A percentile compares a stretch with the other conserved stretches of the same genome.
Evolutionary conservation across 1,140 invertebrate species (phyloP).

Genomic region (Diorhabda sublineata): DNA sequence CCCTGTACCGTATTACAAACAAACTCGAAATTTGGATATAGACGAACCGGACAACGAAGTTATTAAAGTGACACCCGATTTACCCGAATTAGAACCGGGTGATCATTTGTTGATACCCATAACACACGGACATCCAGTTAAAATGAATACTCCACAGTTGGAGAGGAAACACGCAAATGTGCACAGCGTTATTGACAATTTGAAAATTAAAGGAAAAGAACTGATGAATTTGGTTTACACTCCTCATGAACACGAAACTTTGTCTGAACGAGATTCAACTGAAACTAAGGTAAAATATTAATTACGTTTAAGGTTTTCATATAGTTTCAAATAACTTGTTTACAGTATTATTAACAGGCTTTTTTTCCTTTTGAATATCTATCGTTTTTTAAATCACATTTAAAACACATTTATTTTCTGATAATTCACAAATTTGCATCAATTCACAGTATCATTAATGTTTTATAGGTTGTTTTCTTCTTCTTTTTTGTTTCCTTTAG

Average conservation of each 20-base stretch:
- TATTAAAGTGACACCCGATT: slow-evolving; percentile 38
- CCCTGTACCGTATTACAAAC: slow-evolving; percentile 38
- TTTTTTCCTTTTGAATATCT: too few species aligned
- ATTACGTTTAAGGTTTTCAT: too few species aligned
- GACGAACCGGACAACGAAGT: slow-evolving; percentile 26
- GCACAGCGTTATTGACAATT: slow-evolving; percentile 60
- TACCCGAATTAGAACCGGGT: slow-evolving; percentile 52
- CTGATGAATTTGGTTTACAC: slow-evolving; percentile 65
- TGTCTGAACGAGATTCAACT: slow-evolving; percentile 51
- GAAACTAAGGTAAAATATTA: slow-evolving; percentile 39
- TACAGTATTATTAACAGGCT: too few species aligned
- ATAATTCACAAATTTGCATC: too few species aligned
- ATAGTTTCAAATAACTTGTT: too few species aligned
- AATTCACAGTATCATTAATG: too few species aligned
- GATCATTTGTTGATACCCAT: slow-evolving; percentile 55
- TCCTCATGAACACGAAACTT: slow-evolving; percentile 52
- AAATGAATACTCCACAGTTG: slow-evolving; percentile 62
- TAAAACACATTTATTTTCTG: too few species aligned
- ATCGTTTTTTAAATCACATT: too few species aligned
- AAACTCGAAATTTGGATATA: slow-evolving; percentile 26
- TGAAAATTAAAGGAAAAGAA: slow-evolving; percentile 58
- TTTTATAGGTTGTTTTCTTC: too few species aligned
- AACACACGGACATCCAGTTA: slow-evolving; percentile 48
- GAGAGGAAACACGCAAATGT: slow-evolving; percentile 59
- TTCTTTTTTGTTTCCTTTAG: too few species aligned